Conservation (phyloP, 2,888 invertebrate genomes). For the Coelinius sp. region DNA sequence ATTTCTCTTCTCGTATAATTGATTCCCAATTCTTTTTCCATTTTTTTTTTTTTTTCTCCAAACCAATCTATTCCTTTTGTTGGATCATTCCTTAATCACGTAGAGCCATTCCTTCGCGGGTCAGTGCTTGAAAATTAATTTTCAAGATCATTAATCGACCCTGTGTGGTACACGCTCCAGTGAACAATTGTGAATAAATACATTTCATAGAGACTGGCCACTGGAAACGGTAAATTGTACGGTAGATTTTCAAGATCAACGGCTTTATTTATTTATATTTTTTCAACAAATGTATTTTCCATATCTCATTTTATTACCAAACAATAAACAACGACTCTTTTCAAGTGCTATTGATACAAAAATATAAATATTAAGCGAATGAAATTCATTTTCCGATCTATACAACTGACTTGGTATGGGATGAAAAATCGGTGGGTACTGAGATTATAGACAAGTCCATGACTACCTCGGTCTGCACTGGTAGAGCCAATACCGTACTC, state of each 20-base stretch:
- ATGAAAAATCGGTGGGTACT: conserved; percentile 34
- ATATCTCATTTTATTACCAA: neutral
- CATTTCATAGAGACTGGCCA: conserved; percentile 22
- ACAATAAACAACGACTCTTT: neutral
- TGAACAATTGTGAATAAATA: conserved; percentile 33
- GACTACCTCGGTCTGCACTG: conserved; percentile 1
- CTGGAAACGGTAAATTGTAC: conserved; percentile 33
- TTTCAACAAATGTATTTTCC: conserved; percentile 5
- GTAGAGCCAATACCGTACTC: conserved; percentile 26
- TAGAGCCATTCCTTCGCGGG: neutral
- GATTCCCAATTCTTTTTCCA: no score
- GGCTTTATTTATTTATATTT: conserved; percentile 5
- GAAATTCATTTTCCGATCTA: conserved; percentile 62
- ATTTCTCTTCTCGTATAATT: neutral
- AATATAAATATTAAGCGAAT: conserved; percentile 32
- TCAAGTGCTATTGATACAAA: conserved; percentile 11
- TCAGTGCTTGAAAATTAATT: conserved; percentile 35
- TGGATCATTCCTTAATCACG: neutral
- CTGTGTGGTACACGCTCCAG: conserved; percentile 25
- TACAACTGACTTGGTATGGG: conserved; percentile 50
- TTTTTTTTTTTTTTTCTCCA: conserved; percentile 49
- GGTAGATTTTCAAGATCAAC: conserved; percentile 26
- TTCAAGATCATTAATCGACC: conserved; percentile 37
- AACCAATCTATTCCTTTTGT: conserved; percentile 51
- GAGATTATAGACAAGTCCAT: conserved; percentile 22